Base-by-base conservation (phyloP, 1,140 invertebrate species). In the Drosophila auraria region DNA sequence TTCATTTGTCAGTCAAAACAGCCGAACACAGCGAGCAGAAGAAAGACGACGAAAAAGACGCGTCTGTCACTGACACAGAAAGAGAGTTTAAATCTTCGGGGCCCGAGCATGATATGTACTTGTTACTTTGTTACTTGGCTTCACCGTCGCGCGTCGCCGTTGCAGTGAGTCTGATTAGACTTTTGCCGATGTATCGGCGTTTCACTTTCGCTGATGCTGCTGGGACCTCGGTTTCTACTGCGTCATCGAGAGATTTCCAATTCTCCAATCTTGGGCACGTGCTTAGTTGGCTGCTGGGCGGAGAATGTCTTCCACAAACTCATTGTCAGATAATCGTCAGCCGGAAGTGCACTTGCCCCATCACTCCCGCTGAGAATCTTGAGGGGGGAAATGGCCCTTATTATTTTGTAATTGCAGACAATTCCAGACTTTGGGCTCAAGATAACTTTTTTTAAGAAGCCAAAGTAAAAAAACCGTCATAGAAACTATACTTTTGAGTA, bases 11-110 rank as follows among this genome's bases (percentile, higher is more conserved):
- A 89, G 84, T 89, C 80, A 89, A 80, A 84, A 83, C 65, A 65
- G 62, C 58, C 54, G 53, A 20, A 30, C 36, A 42, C 54, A 40
- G 20, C 36, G 62, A 77, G 62, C 42, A 50, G 45, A 64, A 73
- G 66, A 76, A 54, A 64, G 58, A 49, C 66, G 27, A 72, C 76
- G 53, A 49, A 66, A 62, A 42, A 65, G 71, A 82, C 80, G 63
- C 81, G 81, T 89, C 81, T 82, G 81, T 84, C 86, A 89, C 90
- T 89, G 86, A 90, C 84, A 89, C 70, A 89, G 84, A 89, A 90
- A 89, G 84, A 86, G 84, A 89, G 83, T 87, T 89, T 86, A 60
- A 80, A 61, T 42, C 53, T 61, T 61, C 15, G 17, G 59, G 59
- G 54, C 36, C 69, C 50, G 68, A 75, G 72, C 84, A 89, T 87